Base-by-base conservation (phyloP, 2,113 vertebrate species). In the Sebastes schlegelii region DNA sequence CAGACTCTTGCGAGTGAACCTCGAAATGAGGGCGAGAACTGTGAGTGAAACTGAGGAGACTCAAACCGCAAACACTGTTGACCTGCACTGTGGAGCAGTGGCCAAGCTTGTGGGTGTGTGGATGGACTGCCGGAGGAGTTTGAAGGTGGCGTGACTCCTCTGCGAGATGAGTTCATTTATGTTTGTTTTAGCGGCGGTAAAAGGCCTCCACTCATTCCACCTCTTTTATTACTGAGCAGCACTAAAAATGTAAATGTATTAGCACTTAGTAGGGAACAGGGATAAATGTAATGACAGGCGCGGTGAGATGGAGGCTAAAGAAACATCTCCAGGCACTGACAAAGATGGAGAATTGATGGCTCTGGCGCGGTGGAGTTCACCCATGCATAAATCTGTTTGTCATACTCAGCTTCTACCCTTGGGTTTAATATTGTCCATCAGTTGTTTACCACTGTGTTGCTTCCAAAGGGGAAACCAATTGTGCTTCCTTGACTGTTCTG, bases 61-160 rank as follows among this genome's bases (percentile, higher is more conserved):
- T 90, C 85, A 81, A 94, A 95, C 94, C 94, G 88, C 86, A 89
- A 34, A 92, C 93, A 95, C 94, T 95, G 93, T 95, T 92, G 93
- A 95, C 93, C 92, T 88, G 92, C 94, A 94, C 94, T 94, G 94
- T 95, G 94, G 87, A 90, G 89, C 74, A 79, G 85, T 26, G 77
- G 88, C 78, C 74, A 73, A 84, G 82, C 81, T 34, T 87, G 87
- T 75, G 85, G 51, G 68, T 26, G 64, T 60, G 42, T 54, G 64
- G 82, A 82, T 73, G 77, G 77, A 87, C 84, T 65, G 64, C 40
- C 62, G 71, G 68, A 68, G 74, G 58, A 61, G 51, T 63, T 54
- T 65, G 79, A 67, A 57, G 66, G 51, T 42, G 65, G 60, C 74
- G 65, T 64, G 79, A 80, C 78, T 87, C 69, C 82, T 90, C 74